These are phyloP conservation scores for Hoplodrina blanda DNA, from an alignment of 2,888 invertebrate genomes.

Conservation along the genomic window DNA sequence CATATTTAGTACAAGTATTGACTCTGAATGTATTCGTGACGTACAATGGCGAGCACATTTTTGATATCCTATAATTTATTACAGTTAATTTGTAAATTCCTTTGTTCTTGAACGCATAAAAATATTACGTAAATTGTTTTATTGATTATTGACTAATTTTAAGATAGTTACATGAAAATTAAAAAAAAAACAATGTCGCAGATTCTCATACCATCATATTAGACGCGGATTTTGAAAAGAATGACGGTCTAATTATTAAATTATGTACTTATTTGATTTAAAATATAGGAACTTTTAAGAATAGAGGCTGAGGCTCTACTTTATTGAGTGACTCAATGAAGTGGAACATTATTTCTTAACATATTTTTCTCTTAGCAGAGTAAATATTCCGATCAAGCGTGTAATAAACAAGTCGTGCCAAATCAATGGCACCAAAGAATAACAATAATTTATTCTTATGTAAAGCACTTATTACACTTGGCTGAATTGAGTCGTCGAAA, in stretches of 20 bases:
- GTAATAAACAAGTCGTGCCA: neutral
- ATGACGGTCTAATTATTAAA: neutral
- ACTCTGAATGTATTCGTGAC: conserved; percentile 47
- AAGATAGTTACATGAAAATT: neutral
- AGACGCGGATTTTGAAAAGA: conserved; percentile 31
- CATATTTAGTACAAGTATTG: neutral
- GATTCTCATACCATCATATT: neutral
- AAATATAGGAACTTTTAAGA: neutral
- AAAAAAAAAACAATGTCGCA: neutral
- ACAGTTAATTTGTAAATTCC: neutral
- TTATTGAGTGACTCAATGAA: neutral
- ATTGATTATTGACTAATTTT: neutral
- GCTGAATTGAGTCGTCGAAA: too few species aligned
- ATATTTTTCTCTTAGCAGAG: neutral
- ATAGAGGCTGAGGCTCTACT: neutral
- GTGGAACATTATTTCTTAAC: neutral
- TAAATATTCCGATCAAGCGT: neutral
- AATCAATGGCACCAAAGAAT: neutral
- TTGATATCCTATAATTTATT: conserved; percentile 5
- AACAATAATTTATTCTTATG: neutral
- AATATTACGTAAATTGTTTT: neutral
- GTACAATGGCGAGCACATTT: conserved; percentile 13
- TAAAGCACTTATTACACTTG: neutral
- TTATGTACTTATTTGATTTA: neutral
- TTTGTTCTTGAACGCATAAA: neutral